These are phyloP conservation scores for Heliopora coerulea DNA, from an alignment of 92 coral and sea anemone species.

Conservation along the genomic window DNA sequence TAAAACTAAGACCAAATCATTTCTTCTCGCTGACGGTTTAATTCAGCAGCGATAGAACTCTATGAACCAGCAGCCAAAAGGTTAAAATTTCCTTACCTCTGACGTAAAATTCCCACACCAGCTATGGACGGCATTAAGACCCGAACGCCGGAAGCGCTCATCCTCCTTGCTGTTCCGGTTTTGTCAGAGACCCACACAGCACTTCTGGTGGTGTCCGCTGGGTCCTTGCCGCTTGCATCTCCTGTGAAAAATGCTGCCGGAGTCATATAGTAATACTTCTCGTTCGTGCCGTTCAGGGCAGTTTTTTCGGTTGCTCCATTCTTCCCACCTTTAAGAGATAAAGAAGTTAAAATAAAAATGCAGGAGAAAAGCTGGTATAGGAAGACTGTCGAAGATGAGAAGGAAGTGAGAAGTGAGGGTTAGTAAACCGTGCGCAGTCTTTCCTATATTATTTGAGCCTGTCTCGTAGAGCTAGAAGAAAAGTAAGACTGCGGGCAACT, in stretches of 20 bases:
- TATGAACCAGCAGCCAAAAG: no score
- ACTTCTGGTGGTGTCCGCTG: constrained; percentile 71
- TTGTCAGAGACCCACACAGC: constrained; percentile 67
- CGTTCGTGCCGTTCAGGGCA: constrained; percentile 68
- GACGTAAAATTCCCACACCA: constrained; percentile 51
- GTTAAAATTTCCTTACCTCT: constrained; percentile 26
- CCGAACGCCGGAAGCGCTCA: constrained; percentile 79
- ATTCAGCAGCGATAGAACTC: no score
- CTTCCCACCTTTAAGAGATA: constrained; percentile 41
- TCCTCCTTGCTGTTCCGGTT: constrained; percentile 31
- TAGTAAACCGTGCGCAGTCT: no score
- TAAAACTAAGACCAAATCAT: no score
- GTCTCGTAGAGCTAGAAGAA: no score
- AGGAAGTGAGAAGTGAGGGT: no score
- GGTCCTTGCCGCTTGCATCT: constrained; percentile 48
- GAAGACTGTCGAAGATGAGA: not conserved
- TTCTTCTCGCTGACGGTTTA: no score
- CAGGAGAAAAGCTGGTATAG: not conserved
- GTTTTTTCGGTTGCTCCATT: constrained; percentile 62
- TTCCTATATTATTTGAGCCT: no score
- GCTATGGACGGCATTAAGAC: constrained; percentile 66
- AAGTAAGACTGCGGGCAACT: no score
- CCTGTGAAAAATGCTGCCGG: constrained; percentile 70
- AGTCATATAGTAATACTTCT: constrained; percentile 57
- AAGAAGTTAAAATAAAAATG: not conserved